Base-by-base conservation (phyloP, 2,113 vertebrate species). In the Rhizomys pruinosus region DNA sequence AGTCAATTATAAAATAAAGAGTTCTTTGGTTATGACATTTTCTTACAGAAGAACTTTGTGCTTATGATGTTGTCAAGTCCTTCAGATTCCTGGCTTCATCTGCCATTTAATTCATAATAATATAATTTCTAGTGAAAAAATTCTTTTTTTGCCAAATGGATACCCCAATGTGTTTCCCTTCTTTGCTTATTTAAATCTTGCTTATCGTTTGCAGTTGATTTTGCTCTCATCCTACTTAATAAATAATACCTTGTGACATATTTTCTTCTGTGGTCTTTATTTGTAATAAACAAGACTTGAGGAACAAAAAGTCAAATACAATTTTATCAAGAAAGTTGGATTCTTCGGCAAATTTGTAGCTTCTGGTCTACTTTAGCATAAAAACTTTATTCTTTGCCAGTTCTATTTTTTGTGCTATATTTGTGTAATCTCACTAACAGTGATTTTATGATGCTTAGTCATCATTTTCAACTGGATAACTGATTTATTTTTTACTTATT, bases 281-380 rank as follows among this genome's bases (percentile, higher is more conserved):
- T 88, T 69, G 22, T 72, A 72, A 66, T 12, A 76, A 80, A 22
- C 20, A 81, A 37, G 84, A 85, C 79, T 76, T 81, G 13, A 66
- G 74, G 34, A 82, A 69, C 3, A 91, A 71, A 87, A 39, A 55
- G 7, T 81, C 16, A 86, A 7, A 66, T 76, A 71, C 32, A 61
- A 57, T 72, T 91, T 90, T 90, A 47, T 55, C 68, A 90, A 39
- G 82, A 88, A 92, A 92, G 81, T 59, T 87, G 22, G 20, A 82
- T 82, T 76, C 34, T 76, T 94, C 8, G 19, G 22, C 71, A 57
- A 89, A n/a, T 57, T 87, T 88, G 55, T 39, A 68, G 59, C 89
- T 87, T 44, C 72, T 93, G 68, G 55, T 17, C 77, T 89, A 74
- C 71, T 87, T 90, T 47, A 37, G 7, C 15, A 7, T 22, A 20